A percentile compares a stretch with the other conserved stretches of the same genome.
Conservation (phyloP, 2,113 vertebrate genomes). For the Arvicanthis niloticus region DNA sequence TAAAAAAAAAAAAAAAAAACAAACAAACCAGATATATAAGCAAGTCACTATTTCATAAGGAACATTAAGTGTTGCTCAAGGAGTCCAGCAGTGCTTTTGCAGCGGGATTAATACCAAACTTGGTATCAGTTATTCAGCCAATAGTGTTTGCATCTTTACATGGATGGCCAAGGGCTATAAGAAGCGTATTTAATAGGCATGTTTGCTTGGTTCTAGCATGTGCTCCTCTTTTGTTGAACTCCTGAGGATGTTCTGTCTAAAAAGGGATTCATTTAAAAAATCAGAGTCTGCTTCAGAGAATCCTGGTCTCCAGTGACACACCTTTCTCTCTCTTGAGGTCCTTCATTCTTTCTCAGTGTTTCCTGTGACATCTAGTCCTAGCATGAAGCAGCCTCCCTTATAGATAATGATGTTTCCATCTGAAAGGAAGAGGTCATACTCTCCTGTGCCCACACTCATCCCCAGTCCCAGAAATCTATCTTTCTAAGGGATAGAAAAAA, state of each 20-base stretch:
- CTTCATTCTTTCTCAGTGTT: neutral
- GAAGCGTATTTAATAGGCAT: neutral
- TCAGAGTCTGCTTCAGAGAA: constrained; percentile 29
- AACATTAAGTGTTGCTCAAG: neutral
- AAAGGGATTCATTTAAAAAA: constrained; percentile 20
- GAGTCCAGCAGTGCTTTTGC: neutral
- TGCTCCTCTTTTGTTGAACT: neutral
- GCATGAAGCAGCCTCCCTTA: neutral
- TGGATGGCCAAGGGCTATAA: neutral
- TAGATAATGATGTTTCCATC: constrained; percentile 28
- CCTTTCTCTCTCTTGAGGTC: neutral
- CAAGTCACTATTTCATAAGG: constrained; percentile 30
- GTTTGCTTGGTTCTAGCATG: neutral
- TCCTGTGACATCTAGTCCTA: constrained; percentile 49
- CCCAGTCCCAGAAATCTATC: neutral
- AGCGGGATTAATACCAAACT: neutral
- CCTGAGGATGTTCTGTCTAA: neutral
- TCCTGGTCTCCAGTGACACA: neutral
- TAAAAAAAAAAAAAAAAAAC: neutral
- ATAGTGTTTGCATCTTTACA: neutral
- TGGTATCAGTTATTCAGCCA: neutral
- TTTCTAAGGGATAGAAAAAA: neutral
- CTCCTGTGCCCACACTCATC: neutral
- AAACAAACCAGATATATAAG: constrained; percentile 8
- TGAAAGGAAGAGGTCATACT: neutral